Percentiles rank a stretch among this genome's conserved stretches.
phyloP scores from a whole-genome alignment of 1,140 invertebrate genomes.

The Heliconius nattereri region DNA sequence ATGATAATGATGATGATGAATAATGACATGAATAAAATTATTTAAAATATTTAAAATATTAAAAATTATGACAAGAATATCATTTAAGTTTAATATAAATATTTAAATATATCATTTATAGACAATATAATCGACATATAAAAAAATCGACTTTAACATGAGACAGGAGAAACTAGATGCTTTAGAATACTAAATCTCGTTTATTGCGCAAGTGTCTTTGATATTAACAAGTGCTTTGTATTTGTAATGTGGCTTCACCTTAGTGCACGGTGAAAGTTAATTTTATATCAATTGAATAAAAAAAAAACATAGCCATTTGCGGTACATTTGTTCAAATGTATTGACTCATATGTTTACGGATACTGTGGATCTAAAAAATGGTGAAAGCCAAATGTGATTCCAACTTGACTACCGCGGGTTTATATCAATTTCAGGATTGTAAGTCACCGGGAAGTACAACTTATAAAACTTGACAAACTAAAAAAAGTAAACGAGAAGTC shows the following conservation, averaged over 20 bases:
- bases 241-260: slow-evolving; percentile 1
- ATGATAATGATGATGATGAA: too few species aligned
- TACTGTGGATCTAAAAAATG: too few species aligned
- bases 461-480: too few species aligned
- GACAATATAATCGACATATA: slow-evolving; percentile 26
- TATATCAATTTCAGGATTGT: too few species aligned
- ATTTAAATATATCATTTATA: slow-evolving; percentile 3
- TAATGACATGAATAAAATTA: too few species aligned
- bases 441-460: too few species aligned
- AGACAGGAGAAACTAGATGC: slow-evolving; percentile 32
- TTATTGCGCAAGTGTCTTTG: slow-evolving; percentile 22
- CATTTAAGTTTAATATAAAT: background rate
- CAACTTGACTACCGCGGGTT: background rate
- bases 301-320: background rate
- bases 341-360: background rate
- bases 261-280: background rate
- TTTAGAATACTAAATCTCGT: slow-evolving; percentile 25
- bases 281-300: background rate
- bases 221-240: slow-evolving; percentile 19
- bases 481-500: background rate
- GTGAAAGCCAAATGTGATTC: background rate
- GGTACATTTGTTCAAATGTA: background rate
- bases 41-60: too few species aligned
- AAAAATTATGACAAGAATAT: too few species aligned
- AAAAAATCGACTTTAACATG: slow-evolving; percentile 26